Conservation (phyloP, 1,140 invertebrate genomes). For the Papilio glaucus region DNA sequence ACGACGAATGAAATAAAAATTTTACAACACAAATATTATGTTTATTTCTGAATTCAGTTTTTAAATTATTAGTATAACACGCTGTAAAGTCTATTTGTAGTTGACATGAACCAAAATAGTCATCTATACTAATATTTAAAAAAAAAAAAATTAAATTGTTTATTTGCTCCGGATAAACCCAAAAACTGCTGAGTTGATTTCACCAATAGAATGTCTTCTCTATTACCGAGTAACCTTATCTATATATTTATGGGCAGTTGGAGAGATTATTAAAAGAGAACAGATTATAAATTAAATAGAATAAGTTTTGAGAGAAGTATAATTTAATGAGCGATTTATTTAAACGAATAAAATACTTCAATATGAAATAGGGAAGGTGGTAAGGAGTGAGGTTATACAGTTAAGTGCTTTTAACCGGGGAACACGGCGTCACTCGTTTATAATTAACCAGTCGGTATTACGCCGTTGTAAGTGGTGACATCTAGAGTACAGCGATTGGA, state of each 20-base stretch:
- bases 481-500: neutral
- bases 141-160: too few relatives aligned
- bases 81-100: neutral
- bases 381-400: neutral
- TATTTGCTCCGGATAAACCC: too few relatives aligned
- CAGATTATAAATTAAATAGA: too few relatives aligned
- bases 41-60: neutral
- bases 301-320: too few relatives aligned
- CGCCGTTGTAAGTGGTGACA: neutral
- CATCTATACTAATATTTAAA: too few relatives aligned
- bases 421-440: neutral
- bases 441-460: neutral
- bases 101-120: too few relatives aligned
- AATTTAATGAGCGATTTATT: too few relatives aligned
- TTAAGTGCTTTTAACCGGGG: constrained; percentile 12
- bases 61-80: neutral
- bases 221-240: too few relatives aligned
- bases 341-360: neutral
- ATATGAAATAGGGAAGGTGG: neutral
- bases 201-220: too few relatives aligned
- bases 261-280: too few relatives aligned
- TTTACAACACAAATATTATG: neutral
- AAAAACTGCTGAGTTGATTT: too few relatives aligned
- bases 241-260: too few relatives aligned
- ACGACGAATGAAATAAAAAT: constrained; percentile 9